Base-by-base conservation (phyloP, 2,113 vertebrate species). In the Malaclemys terrapin region DNA sequence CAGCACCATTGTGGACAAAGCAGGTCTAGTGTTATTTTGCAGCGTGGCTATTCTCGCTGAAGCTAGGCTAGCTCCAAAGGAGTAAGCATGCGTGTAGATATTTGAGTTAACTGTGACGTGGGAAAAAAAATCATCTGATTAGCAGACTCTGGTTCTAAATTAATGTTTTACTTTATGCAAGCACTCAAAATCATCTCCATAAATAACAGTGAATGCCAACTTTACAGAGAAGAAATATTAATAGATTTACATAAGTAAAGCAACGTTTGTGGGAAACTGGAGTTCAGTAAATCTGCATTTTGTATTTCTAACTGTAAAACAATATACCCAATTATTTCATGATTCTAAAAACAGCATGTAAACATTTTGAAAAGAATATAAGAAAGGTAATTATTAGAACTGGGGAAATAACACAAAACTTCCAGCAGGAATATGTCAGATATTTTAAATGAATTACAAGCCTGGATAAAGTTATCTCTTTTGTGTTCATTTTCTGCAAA, bases 221-320 rank as follows among this genome's bases (percentile, higher is more conserved):
- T 56, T 93, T 53, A 81, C 83, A 88, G 38, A 84, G 57, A 56
- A 2, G 38, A 53, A 76, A 4, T 62, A 6, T 35, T 95, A 87
- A 54, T 85, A 82, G 29, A 83, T 65, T 94, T 85, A 85, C 90
- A 95, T 2, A 25, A 84, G 78, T 38, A 69, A 92, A 87, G 89
- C 96, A 97, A 94, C 72, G 87, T 54, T 88, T 91, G 12, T 80
- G 84, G 47, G 88, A n/a, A 83, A 54, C 47, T 91, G 27, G n/a
- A 94, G 95, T 96, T 84, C 47, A 91, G 31, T 19, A 88, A 45
- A 69, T 88, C 52, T 87, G 31, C 81, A 89, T 79, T 89, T 87
- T 65, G 65, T 87, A 94, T 69, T 97, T 91, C 10, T 90, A 52
- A 59, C 84, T 76, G 20, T 76, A 76, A 90, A 87, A 53, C 5